phyloP scores from a whole-genome alignment of 2,888 invertebrate species.

The Oxytorus armatus region DNA sequence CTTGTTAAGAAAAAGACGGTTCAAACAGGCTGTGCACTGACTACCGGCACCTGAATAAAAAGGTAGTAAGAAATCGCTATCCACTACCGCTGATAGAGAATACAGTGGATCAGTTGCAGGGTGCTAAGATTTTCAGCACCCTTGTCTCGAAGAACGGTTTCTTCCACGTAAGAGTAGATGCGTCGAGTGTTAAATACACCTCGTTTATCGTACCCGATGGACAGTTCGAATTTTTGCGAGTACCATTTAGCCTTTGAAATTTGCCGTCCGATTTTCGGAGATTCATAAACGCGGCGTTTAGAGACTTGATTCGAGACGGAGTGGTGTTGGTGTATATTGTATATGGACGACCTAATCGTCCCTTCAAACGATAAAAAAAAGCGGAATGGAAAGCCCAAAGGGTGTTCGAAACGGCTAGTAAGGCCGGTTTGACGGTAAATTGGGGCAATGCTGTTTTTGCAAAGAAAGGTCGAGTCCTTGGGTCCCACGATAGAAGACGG shows the following conservation, averaged over 20 bases:
- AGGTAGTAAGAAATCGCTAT: constrained; percentile 69
- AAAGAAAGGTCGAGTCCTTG: constrained; percentile 51
- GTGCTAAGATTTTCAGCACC: constrained; percentile 57
- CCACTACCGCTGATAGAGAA: constrained; percentile 55
- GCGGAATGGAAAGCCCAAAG: constrained; percentile 44
- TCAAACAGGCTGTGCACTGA: constrained; percentile 76
- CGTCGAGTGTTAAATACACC: constrained; percentile 69
- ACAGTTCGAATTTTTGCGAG: constrained; percentile 70
- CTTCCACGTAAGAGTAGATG: constrained; percentile 70
- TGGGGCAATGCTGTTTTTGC: constrained; percentile 37
- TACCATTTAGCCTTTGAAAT: constrained; percentile 15
- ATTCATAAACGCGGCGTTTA: constrained; percentile 46
- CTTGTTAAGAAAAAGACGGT: constrained; percentile 71
- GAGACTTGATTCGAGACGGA: constrained; percentile 27
- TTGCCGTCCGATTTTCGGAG: constrained; percentile 51
- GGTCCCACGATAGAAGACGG: constrained; percentile 69
- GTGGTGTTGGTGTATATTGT: constrained; percentile 55
- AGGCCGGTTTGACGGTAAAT: constrained; percentile 32
- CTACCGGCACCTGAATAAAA: constrained; percentile 78
- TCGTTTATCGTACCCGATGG: constrained; percentile 77
- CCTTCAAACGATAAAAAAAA: constrained; percentile 40
- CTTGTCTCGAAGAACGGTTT: constrained; percentile 72
- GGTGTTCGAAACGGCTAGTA: constrained; percentile 44
- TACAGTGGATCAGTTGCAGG: constrained; percentile 48
- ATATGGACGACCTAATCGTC: constrained; percentile 66